Evolutionary conservation across 2,888 invertebrate species (phyloP).

Genomic region (Pachydiplax longipennis): DNA sequence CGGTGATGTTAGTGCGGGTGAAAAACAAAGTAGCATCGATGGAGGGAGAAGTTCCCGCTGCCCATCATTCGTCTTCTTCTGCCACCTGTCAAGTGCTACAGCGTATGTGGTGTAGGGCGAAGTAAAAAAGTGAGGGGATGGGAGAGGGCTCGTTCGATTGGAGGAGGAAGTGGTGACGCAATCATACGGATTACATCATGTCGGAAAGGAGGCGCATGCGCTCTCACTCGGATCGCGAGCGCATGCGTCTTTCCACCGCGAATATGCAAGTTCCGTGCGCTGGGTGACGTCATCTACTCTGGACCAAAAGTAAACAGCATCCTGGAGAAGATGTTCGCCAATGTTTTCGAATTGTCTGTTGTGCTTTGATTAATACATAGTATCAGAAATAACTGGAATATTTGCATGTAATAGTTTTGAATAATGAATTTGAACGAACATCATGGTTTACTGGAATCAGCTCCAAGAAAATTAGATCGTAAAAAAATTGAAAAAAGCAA

Average conservation of each 20-base stretch:
- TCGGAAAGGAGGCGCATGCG: not conserved
- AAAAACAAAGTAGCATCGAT: conserved; percentile 31
- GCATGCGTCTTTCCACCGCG: not conserved
- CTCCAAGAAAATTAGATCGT: too few species aligned
- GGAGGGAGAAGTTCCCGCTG: conserved; percentile 16
- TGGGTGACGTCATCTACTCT: not conserved
- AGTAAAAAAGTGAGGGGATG: not conserved
- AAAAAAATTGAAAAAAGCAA: too few species aligned
- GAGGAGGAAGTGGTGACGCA: conserved; percentile 42
- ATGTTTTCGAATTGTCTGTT: not conserved
- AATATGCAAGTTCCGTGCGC: not conserved
- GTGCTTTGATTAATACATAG: too few species aligned
- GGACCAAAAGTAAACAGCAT: not conserved
- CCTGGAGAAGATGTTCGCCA: not conserved
- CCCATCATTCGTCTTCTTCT: conserved; percentile 40
- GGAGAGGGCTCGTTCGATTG: conserved; percentile 24
- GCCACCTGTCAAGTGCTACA: conserved; percentile 39
- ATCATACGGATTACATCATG: conserved; percentile 32
- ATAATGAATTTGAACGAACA: too few species aligned
- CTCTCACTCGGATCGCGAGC: not conserved
- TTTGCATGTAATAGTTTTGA: too few species aligned
- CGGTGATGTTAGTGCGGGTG: not conserved
- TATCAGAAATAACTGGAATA: too few species aligned
- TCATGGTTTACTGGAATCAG: too few species aligned
- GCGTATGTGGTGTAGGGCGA: conserved; percentile 9